These are phyloP conservation scores for Muricea muricata DNA, from an alignment of 92 coral and sea anemone species.

Conservation along the genomic window DNA sequence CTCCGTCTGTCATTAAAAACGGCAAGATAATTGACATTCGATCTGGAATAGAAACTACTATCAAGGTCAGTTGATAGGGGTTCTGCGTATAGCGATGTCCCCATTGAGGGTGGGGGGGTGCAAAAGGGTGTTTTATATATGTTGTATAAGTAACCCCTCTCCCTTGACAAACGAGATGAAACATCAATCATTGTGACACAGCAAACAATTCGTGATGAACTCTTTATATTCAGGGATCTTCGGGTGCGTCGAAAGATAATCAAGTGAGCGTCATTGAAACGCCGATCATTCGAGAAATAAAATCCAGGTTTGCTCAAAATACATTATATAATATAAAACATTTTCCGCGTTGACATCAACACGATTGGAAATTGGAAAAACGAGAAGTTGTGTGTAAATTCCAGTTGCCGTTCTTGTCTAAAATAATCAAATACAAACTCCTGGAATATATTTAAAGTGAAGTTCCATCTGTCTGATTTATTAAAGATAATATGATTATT, in stretches of 20 bases:
- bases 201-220: not conserved
- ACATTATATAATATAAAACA: not conserved
- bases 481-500: too few relatives aligned
- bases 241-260: constrained; percentile 62
- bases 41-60: constrained; percentile 82
- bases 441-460: too few relatives aligned
- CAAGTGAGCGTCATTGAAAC: constrained; percentile 82
- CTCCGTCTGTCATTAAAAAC: constrained; percentile 86
- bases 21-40: constrained; percentile 96
- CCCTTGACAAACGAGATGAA: too few relatives aligned
- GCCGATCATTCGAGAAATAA: constrained; percentile 81
- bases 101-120: not conserved
- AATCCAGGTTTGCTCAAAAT: constrained; percentile 69
- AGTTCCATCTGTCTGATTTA: too few relatives aligned
- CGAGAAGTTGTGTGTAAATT: too few relatives aligned
- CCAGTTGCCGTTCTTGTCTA: too few relatives aligned
- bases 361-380: too few relatives aligned
- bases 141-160: too few relatives aligned
- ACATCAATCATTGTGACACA: too few relatives aligned
- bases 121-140: too few relatives aligned
- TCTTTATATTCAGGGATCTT: constrained; percentile 64
- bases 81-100: not conserved
- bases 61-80: constrained; percentile 71
- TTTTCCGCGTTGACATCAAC: not conserved
- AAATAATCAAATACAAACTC: too few relatives aligned